These are phyloP conservation scores for Lagria hirta DNA, from an alignment of 2,888 invertebrate species.

Conservation along the genomic window DNA sequence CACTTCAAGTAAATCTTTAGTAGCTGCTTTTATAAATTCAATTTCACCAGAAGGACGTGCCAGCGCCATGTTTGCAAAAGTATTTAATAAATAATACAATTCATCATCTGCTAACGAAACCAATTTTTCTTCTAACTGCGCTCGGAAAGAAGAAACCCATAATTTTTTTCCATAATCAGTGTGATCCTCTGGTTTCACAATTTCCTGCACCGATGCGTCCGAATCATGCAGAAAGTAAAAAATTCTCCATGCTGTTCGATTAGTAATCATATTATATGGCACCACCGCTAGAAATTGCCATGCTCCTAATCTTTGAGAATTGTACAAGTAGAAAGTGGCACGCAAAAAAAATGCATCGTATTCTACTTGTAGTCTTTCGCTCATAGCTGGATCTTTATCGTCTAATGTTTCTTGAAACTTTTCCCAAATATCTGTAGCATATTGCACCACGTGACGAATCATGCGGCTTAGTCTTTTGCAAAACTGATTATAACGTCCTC, in stretches of 20 bases:
- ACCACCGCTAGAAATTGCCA: conserved; percentile 81
- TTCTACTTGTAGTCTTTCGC: conserved; percentile 66
- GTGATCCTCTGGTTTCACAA: conserved; percentile 40
- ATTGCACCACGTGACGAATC: conserved; percentile 71
- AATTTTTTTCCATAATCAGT: conserved; percentile 56
- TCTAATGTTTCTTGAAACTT: conserved; percentile 52
- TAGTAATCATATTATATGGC: conserved; percentile 65
- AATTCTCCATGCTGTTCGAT: conserved; percentile 64
- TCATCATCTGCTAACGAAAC: conserved; percentile 69
- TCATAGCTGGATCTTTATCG: conserved; percentile 55
- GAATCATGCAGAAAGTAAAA: conserved; percentile 64
- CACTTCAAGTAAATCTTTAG: conserved; percentile 71
- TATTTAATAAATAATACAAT: conserved; percentile 74
- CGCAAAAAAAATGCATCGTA: conserved; percentile 72
- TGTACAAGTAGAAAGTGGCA: conserved; percentile 69
- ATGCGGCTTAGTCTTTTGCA: conserved; percentile 68
- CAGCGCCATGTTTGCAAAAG: conserved; percentile 78
- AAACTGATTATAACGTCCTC: conserved; percentile 67
- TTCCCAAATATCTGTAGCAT: conserved; percentile 72
- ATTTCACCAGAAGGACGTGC: conserved; percentile 62
- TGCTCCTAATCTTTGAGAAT: conserved; percentile 70
- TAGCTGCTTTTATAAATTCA: conserved; percentile 66
- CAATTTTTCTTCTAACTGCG: conserved; percentile 66
- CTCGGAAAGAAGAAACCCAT: conserved; percentile 55
- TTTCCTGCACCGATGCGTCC: conserved; percentile 52